These are phyloP conservation scores for Diarsia mendica DNA, from an alignment of 2,888 invertebrate species.

Conservation along the genomic window DNA sequence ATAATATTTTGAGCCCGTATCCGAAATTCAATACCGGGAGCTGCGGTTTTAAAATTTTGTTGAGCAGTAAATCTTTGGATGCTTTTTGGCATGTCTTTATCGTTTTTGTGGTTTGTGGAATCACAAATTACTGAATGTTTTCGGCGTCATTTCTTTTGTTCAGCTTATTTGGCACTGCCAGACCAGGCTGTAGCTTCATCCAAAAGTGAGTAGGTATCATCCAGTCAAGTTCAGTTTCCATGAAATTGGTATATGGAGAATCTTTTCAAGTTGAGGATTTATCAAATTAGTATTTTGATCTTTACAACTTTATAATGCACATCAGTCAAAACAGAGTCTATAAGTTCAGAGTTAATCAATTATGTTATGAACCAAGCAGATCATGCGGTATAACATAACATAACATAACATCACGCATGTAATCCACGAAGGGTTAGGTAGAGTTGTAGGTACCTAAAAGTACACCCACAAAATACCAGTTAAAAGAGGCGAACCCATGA, in stretches of 20 bases:
- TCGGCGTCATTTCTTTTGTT: constrained; percentile 13
- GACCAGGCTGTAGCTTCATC: not conserved
- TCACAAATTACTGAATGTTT: constrained; percentile 30
- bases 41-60: constrained; percentile 58
- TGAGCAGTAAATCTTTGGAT: constrained; percentile 36
- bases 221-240: not conserved
- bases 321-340: too few relatives aligned
- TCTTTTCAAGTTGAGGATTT: not conserved
- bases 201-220: not conserved
- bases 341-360: too few relatives aligned
- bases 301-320: not conserved
- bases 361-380: too few relatives aligned
- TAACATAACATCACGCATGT: too few relatives aligned
- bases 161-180: not conserved
- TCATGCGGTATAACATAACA: too few relatives aligned
- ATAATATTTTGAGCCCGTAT: constrained; percentile 58
- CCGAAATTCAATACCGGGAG: constrained; percentile 61
- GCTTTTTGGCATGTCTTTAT: constrained; percentile 20
- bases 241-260: not conserved
- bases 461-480: too few relatives aligned
- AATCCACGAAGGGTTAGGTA: too few relatives aligned
- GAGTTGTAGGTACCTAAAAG: too few relatives aligned
- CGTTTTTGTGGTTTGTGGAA: constrained; percentile 39
- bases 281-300: not conserved
- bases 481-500: too few relatives aligned